phyloP scores from a whole-genome alignment of 2,113 vertebrate species.

The Emydura subglobosa region DNA sequence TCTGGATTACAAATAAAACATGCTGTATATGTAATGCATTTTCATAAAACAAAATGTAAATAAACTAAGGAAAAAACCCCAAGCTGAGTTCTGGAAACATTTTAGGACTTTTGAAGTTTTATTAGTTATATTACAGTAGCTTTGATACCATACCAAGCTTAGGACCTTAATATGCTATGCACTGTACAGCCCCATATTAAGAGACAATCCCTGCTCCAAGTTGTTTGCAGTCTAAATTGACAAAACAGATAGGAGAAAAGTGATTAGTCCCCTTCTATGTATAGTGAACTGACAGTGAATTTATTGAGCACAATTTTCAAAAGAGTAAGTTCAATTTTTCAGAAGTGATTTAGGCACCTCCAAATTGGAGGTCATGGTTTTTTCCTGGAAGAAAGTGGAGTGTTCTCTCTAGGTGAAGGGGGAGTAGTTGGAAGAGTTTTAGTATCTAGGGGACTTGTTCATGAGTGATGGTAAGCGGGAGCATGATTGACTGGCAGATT shows the following conservation, averaged over 20 bases:
- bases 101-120: not conserved
- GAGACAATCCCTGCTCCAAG: not conserved
- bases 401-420: too few relatives aligned
- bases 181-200: not conserved
- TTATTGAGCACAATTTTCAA: not conserved
- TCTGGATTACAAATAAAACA: not conserved
- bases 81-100: not conserved
- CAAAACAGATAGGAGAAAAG: not conserved
- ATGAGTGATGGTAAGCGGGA: too few relatives aligned
- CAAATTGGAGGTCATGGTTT: too few relatives aligned
- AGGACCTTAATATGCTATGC: not conserved
- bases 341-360: too few relatives aligned
- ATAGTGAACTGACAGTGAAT: not conserved
- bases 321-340: not conserved
- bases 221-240: not conserved
- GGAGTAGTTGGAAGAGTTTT: too few relatives aligned
- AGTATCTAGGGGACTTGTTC: too few relatives aligned
- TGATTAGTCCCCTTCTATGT: not conserved
- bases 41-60: not conserved
- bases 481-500: too few relatives aligned
- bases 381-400: too few relatives aligned
- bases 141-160: not conserved
- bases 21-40: not conserved
- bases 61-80: not conserved
- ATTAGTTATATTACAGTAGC: not conserved